Evolutionary conservation across 35 echinoderm and acorn worm species (phyloP).

Genomic region (Anneissia japonica): DNA sequence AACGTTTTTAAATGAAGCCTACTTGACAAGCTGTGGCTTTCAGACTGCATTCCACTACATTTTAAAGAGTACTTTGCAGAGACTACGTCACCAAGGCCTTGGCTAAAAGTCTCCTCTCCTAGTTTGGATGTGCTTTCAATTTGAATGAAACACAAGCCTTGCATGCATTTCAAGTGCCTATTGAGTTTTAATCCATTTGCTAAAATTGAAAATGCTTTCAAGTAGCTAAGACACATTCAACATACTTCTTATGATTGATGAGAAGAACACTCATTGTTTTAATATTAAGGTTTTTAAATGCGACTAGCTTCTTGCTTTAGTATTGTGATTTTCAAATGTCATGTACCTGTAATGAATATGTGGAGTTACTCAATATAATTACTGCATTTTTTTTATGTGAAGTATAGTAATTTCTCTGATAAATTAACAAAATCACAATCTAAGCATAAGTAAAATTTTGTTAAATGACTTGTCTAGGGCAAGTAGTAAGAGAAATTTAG

Average conservation of each 20-base stretch:
- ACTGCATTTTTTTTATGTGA: too few relatives aligned
- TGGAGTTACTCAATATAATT: too few relatives aligned
- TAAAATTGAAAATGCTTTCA: neutral
- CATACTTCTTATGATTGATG: neutral
- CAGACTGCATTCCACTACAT: neutral
- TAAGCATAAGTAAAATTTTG: too few relatives aligned
- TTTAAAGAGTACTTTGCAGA: neutral
- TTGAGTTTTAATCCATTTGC: neutral
- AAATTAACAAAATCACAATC: too few relatives aligned
- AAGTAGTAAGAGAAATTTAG: too few relatives aligned
- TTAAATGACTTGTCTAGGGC: too few relatives aligned
- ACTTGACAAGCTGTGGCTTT: neutral
- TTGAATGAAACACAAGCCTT: neutral
- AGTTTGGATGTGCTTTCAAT: too few relatives aligned
- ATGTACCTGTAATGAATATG: too few relatives aligned
- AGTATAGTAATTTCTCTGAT: too few relatives aligned
- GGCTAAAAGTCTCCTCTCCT: neutral
- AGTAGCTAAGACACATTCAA: neutral
- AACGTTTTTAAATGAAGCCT: neutral
- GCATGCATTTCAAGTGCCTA: neutral
- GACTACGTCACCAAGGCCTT: neutral
- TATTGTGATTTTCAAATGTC: too few relatives aligned
- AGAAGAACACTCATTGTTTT: neutral
- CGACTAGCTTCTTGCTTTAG: neutral
- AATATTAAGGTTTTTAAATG: neutral